These are phyloP conservation scores for Hydrotaea diabolus DNA, from an alignment of 2,888 invertebrate genomes.

Conservation along the genomic window DNA sequence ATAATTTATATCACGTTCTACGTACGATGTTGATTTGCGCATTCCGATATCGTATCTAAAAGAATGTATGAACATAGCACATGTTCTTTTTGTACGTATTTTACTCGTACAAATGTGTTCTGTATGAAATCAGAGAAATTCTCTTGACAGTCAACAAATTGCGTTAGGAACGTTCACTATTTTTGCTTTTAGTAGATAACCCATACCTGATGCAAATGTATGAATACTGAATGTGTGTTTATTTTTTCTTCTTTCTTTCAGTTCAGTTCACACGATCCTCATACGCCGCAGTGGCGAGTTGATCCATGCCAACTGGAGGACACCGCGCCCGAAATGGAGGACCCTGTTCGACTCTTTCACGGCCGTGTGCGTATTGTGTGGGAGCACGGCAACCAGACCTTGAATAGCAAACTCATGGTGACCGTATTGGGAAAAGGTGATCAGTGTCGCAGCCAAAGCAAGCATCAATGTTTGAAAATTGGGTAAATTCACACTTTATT, in stretches of 20 bases:
- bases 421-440: constrained; percentile 80
- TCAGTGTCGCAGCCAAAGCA: constrained; percentile 75
- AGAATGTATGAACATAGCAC: no score
- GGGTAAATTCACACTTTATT: constrained; percentile 72
- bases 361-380: constrained; percentile 83
- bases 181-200: neutral
- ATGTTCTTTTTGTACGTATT: no score
- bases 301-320: constrained; percentile 82
- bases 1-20: constrained; percentile 64
- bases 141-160: constrained; percentile 10
- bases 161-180: neutral
- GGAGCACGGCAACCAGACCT: constrained; percentile 78
- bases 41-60: constrained; percentile 47
- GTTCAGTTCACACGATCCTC: constrained; percentile 79
- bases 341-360: constrained; percentile 82
- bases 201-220: no score
- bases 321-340: constrained; percentile 82
- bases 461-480: constrained; percentile 79
- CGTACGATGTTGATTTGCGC: constrained; percentile 50
- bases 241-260: constrained; percentile 67
- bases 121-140: constrained; percentile 9
- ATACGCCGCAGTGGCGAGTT: constrained; percentile 82
- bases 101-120: no score
- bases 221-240: no score
- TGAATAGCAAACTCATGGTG: constrained; percentile 78